Evolutionary conservation across 1,140 invertebrate genomes (phyloP).

Genomic region (Drosophila rufa): DNA sequence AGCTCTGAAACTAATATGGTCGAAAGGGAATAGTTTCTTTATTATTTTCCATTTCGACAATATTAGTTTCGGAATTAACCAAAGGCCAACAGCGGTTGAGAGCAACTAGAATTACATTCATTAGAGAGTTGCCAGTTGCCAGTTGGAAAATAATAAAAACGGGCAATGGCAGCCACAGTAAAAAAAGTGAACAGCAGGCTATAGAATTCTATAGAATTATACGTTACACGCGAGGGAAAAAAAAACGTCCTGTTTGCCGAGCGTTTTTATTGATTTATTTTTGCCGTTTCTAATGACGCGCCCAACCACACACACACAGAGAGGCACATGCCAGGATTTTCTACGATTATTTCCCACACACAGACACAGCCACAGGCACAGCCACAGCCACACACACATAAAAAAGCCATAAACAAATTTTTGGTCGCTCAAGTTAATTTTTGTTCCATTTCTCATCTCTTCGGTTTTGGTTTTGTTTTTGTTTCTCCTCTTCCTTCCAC

Average conservation of each 20-base stretch:
- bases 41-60: neutral
- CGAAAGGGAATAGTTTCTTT: no score
- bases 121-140: slow-evolving; percentile 35
- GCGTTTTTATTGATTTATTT: slow-evolving; percentile 80
- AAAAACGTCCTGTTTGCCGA: slow-evolving; percentile 58
- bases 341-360: slow-evolving; percentile 61
- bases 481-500: slow-evolving; percentile 2
- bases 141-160: slow-evolving; percentile 42
- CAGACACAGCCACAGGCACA: slow-evolving; percentile 28
- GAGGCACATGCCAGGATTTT: slow-evolving; percentile 41
- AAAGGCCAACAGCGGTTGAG: neutral
- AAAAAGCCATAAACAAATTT: slow-evolving; percentile 76
- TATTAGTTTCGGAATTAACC: slow-evolving; percentile 21
- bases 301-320: slow-evolving; percentile 50
- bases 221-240: slow-evolving; percentile 48
- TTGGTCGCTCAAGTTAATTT: slow-evolving; percentile 67
- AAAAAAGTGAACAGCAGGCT: slow-evolving; percentile 28
- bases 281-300: slow-evolving; percentile 77
- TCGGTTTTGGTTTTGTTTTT: slow-evolving; percentile 21
- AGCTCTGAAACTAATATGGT: no score
- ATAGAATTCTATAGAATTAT: slow-evolving; percentile 47
- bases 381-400: slow-evolving; percentile 31
- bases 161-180: slow-evolving; percentile 15
- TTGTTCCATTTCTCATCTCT: slow-evolving; percentile 54
- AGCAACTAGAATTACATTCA: slow-evolving; percentile 41